A percentile compares a stretch with the other conserved stretches of the same genome.
Evolutionary conservation across 2,888 invertebrate genomes (phyloP).

Genomic region (Oasisia sp.): DNA sequence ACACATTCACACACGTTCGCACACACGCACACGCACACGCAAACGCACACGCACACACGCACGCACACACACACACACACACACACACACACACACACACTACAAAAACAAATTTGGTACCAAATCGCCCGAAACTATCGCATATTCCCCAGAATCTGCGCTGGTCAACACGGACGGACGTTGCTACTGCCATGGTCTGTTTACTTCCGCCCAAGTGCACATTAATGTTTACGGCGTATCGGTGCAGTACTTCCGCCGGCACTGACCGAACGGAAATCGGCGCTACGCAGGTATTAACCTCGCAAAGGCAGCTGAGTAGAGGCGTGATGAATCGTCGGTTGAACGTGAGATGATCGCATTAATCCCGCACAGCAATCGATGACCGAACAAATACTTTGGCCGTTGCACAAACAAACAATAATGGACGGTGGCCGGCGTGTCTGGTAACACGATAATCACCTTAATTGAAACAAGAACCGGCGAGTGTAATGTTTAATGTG

Average conservation of each 20-base stretch:
- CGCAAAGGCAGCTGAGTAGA: not conserved
- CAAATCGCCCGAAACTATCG: too few species aligned
- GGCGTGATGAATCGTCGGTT: too few species aligned
- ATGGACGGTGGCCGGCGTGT: not conserved
- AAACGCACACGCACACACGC: too few species aligned
- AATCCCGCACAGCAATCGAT: not conserved
- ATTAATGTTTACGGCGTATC: not conserved
- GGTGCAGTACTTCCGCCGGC: not conserved
- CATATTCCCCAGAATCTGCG: not conserved
- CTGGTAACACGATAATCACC: not conserved
- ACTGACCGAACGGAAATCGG: not conserved
- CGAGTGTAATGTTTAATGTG: not conserved
- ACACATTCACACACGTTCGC: too few species aligned
- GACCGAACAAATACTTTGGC: not conserved
- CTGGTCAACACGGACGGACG: not conserved
- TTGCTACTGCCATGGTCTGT: not conserved
- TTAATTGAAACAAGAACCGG: not conserved
- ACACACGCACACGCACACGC: too few species aligned
- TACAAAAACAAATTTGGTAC: too few species aligned
- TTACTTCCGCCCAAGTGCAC: not conserved
- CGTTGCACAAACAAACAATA: slow-evolving; percentile 13
- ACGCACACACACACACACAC: too few species aligned
- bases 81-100: too few species aligned
- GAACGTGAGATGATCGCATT: not conserved
- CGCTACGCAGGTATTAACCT: not conserved